Evolutionary conservation across 2,797 vertebrate species (phyloP), one percentile per base, ranked within the genome.

Genomic region (Taenioides sp.): DNA sequence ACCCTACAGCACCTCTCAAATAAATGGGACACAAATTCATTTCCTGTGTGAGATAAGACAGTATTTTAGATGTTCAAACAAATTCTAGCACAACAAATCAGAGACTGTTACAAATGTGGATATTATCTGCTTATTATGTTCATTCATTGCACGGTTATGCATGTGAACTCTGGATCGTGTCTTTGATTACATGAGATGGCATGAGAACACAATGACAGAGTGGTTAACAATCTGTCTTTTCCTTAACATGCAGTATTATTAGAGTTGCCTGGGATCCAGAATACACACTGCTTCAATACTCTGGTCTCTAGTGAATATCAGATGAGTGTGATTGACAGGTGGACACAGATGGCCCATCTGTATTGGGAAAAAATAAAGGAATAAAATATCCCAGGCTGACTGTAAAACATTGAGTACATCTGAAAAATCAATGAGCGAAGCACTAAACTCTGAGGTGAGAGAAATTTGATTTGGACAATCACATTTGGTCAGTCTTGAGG

Each of bases 1-100:
- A 76, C 63, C 22, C 66, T 37, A 20, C n/a, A 62, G 27, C 34
- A 28, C 57, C 49, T 62, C n/a, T 58, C 7, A 17, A 69, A 72
- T 40, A 34, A 18, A 60, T 37, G 37, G 60, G n/a, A 55, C 67
- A 69, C 5, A 71, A 72, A 67, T 62, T 16, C 0, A 61, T 69
- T 55, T 54, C 9, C 40, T 60, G 62, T 37, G 70, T 57, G 25
- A 59, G 61, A 67, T 69, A 28, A 60, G 5, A 14, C 1, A 22
- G 7, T 63, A 40, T 62, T 58, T 25, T 47, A 20, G 64, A 72
- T 25, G n/a, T 31, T 54, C 65, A 67, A 67, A 67, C 18, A 25
- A 66, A n/a, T 27, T 49, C 17, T n/a, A 7, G 28, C 55, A 17
- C 27, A 50, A 52, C 25, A 37, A 22, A 47, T 61, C 22, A 3